Conservation (phyloP, 2,113 vertebrate species). For the Grammomys surdaster region DNA sequence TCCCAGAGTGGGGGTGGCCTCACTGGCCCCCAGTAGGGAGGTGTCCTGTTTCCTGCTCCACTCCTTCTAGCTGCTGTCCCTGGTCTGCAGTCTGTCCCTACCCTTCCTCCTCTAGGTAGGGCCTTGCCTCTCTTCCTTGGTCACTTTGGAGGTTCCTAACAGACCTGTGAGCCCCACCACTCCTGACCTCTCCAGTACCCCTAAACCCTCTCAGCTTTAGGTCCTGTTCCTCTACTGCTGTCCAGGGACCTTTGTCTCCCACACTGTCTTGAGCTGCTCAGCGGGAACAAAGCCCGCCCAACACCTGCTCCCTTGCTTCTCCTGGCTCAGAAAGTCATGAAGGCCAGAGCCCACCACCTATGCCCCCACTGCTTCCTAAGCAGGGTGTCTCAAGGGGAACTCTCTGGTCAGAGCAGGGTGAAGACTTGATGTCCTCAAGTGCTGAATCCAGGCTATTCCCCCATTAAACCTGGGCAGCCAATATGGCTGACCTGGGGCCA, state of each 20-base stretch:
- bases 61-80: neutral
- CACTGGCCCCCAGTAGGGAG: neutral
- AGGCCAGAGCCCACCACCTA: neutral
- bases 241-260: neutral
- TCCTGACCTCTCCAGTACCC: neutral
- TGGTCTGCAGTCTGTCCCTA: neutral
- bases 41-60: neutral
- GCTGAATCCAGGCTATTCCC: neutral
- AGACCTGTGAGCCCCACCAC: neutral
- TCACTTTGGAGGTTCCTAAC: neutral
- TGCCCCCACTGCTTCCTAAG: neutral
- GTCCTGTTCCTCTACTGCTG: no score
- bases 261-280: neutral
- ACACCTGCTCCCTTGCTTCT: neutral
- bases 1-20: neutral
- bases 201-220: neutral
- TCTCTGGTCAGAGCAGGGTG: neutral
- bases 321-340: neutral
- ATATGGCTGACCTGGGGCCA: neutral
- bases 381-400: neutral
- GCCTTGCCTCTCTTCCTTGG: neutral
- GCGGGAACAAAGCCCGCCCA: neutral
- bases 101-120: neutral
- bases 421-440: neutral
- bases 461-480: neutral